Conservation (phyloP, 2,797 vertebrate genomes). For the Poeciliopsis infans region DNA sequence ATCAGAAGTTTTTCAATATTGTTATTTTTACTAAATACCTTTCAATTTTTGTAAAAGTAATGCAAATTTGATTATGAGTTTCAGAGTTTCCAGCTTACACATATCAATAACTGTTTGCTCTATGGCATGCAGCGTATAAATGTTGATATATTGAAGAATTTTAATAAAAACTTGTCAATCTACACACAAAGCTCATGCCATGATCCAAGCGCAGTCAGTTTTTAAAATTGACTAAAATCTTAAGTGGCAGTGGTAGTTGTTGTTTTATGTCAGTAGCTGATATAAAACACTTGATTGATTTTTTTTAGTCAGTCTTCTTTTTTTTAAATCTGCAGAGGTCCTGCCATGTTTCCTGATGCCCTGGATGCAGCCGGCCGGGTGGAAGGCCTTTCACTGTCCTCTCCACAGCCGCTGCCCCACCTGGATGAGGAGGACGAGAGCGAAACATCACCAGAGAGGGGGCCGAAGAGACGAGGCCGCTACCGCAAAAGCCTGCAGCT, state of each 20-base stretch:
- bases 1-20: background rate
- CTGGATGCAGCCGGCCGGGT: conserved; percentile 76
- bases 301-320: background rate
- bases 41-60: background rate
- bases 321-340: conserved; percentile 36
- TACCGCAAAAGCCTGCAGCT: conserved; percentile 84
- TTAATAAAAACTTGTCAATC: background rate
- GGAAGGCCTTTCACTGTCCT: conserved; percentile 78
- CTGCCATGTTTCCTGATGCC: conserved; percentile 78
- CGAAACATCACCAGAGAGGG: conserved; percentile 41
- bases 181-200: background rate
- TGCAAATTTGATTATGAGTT: background rate
- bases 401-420: conserved; percentile 61
- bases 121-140: background rate
- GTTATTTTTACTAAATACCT: background rate
- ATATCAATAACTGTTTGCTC: background rate
- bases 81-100: background rate
- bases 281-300: no score
- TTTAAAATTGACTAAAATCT: background rate
- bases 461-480: conserved; percentile 70
- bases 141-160: background rate
- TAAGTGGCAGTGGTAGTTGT: background rate
- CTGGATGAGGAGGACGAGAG: conserved; percentile 70
- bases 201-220: background rate
- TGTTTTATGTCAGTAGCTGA: background rate